A percentile compares a stretch with the other conserved stretches of the same genome.
Conservation (phyloP, 2,888 invertebrate genomes). For the Drosophila phalerata region DNA sequence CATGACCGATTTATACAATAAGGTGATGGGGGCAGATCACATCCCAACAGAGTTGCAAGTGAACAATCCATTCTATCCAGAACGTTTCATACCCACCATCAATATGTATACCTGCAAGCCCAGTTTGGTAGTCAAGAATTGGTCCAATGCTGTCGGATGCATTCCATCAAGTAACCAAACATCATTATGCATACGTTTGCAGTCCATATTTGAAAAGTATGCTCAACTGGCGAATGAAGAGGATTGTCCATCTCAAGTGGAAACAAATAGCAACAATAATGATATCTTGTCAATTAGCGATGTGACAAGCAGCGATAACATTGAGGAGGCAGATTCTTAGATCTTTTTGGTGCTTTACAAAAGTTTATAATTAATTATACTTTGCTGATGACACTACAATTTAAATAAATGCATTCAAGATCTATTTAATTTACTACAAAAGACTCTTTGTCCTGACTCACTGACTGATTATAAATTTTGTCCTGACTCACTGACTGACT, state of each 20-base stretch:
- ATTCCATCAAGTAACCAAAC: background rate
- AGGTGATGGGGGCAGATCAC: conserved; percentile 22
- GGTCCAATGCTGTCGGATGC: conserved; percentile 59
- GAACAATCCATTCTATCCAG: conserved; percentile 33
- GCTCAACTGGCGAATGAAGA: conserved; percentile 1
- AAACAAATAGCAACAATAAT: background rate
- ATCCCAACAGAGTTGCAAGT: conserved; percentile 46
- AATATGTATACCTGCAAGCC: conserved; percentile 59
- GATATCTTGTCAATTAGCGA: background rate
- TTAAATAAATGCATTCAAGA: no score
- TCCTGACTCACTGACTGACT: no score
- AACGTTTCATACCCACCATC: conserved; percentile 72
- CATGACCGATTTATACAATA: conserved; percentile 59
- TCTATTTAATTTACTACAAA: no score
- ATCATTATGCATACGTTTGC: conserved; percentile 20
- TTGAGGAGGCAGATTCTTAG: background rate
- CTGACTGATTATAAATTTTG: no score
- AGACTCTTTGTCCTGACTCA: no score
- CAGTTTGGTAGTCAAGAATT: conserved; percentile 74
- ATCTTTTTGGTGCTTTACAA: background rate
- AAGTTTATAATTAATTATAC: no score
- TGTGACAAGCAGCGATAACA: background rate
- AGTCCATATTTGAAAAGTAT: conserved; percentile 52
- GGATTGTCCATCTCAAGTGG: background rate
- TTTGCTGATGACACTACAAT: no score